Evolutionary conservation across 1,140 invertebrate species (phyloP), one percentile per base, ranked within the genome.

Genomic region (Ostrea denselamellosa): DNA sequence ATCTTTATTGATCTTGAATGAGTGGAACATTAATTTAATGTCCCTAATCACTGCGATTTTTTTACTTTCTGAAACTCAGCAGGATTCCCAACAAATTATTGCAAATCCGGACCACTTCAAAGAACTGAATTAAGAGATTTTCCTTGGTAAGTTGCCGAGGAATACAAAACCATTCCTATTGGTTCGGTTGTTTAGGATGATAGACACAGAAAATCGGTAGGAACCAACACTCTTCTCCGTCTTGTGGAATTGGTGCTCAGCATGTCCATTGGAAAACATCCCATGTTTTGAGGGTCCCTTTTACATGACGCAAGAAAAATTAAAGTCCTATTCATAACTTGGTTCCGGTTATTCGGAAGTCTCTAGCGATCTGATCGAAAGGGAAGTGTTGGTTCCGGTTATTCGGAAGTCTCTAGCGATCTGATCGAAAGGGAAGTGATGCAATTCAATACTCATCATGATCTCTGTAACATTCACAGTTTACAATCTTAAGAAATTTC

Each of bases 81-180:
- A 92, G 81, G 1, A 92, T 89, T 5, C 86, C 90, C 0, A 89
- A 14, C 28, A 92, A 56, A 82, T 68, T 89, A 77, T 68, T 92
- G 90, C 0, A 96, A 52, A 84, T 93, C 93, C n/a, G 95, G 94
- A 7, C 93, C 92, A 12, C 83, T 25, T 5, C 91, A 68, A n/a
- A 93, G 65, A 0, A 89, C 86, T 14, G 89, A 85, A 84, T 94
- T 56, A 3, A 56, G 17, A 8, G 56, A 58, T 4, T 17, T 8
- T 58, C 56, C 56, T 19, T 58, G 56, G 56, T 52, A 90, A 28
- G 83, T n/a, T 12, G 85, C 85, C 0, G 89, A 86, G 0, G 88
- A 91, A 83, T 91, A 86, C 65, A 91, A 90, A 1, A 91, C 86
- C 5, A 68, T 83, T 10, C 89, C 17, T 2, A 91, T 87, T 90